Percentiles rank a stretch among this genome's conserved stretches.
These are phyloP conservation scores for Deroplatys truncata DNA, from an alignment of 2,888 invertebrate genomes.

Conservation along the genomic window DNA sequence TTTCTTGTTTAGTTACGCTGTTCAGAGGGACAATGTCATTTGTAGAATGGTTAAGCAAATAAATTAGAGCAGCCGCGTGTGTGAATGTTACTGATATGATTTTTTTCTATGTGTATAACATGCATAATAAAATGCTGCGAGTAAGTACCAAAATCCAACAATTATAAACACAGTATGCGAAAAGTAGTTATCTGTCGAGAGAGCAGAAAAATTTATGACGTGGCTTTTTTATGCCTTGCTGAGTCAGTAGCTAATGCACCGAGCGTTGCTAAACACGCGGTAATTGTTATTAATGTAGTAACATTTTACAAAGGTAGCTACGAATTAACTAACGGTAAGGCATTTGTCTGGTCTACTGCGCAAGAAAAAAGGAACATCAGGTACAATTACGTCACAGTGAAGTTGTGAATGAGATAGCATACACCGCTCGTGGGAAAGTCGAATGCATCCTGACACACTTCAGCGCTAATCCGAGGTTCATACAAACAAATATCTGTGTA, in stretches of 20 bases:
- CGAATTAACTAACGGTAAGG: background rate
- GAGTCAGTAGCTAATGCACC: background rate
- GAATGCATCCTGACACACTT: background rate
- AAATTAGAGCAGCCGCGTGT: too few species aligned
- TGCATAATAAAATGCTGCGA: too few species aligned
- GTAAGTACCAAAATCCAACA: too few species aligned
- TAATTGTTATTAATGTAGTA: background rate
- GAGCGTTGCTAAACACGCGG: background rate
- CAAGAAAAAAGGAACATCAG: background rate
- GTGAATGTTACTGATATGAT: too few species aligned
- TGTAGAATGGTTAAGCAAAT: too few species aligned
- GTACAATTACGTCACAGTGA: background rate
- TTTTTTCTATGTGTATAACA: too few species aligned
- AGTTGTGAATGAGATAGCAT: background rate
- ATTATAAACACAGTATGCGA: too few species aligned
- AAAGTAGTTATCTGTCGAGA: too few species aligned
- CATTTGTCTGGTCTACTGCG: background rate
- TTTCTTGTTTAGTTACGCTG: too few species aligned
- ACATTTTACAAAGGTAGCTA: background rate
- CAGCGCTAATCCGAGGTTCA: background rate
- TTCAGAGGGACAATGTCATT: too few species aligned
- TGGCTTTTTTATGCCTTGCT: background rate
- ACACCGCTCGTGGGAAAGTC: background rate
- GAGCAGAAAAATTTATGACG: too few species aligned
- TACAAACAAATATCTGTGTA: background rate